Evolutionary conservation across 1,140 invertebrate species (phyloP).

Genomic region (Drosophila seguyi): DNA sequence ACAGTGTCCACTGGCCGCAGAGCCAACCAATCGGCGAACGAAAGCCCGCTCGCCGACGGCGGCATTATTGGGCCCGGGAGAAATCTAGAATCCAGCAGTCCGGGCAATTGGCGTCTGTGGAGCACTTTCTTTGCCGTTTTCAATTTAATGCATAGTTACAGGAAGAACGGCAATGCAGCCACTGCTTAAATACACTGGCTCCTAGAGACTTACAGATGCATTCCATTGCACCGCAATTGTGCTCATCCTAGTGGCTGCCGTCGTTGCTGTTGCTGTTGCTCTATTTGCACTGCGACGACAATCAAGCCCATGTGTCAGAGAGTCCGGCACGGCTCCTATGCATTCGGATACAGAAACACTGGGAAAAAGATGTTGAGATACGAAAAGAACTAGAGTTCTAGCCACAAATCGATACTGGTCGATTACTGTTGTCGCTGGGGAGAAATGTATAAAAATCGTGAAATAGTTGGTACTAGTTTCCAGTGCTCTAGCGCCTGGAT

Average conservation of each 20-base stretch:
- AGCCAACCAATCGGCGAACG: conserved; percentile 63
- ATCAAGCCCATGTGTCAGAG: conserved; percentile 66
- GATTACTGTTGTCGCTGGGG: not conserved
- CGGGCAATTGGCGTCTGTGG: conserved; percentile 47
- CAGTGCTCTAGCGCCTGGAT: not conserved
- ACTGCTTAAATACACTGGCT: conserved; percentile 23
- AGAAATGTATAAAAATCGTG: not conserved
- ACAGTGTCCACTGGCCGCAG: conserved; percentile 17
- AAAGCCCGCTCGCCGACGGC: conserved; percentile 45
- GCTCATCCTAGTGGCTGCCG: conserved; percentile 36
- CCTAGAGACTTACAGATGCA: conserved; percentile 60
- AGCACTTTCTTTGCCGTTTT: conserved; percentile 77
- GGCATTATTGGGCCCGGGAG: conserved; percentile 71
- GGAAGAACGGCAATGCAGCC: conserved; percentile 39
- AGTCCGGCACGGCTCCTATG: conserved; percentile 54
- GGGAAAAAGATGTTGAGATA: not conserved
- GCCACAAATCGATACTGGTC: not conserved
- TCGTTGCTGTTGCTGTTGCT: conserved; percentile 32
- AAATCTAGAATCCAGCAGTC: conserved; percentile 69
- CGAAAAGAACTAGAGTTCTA: not conserved
- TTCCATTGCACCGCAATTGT: conserved; percentile 67
- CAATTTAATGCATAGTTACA: conserved; percentile 78
- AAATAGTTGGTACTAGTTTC: too few species aligned
- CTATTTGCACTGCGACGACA: conserved; percentile 70
- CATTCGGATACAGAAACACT: conserved; percentile 17